Evolutionary conservation across 2,888 invertebrate genomes (phyloP).

Genomic region (Epiblema foenella): DNA sequence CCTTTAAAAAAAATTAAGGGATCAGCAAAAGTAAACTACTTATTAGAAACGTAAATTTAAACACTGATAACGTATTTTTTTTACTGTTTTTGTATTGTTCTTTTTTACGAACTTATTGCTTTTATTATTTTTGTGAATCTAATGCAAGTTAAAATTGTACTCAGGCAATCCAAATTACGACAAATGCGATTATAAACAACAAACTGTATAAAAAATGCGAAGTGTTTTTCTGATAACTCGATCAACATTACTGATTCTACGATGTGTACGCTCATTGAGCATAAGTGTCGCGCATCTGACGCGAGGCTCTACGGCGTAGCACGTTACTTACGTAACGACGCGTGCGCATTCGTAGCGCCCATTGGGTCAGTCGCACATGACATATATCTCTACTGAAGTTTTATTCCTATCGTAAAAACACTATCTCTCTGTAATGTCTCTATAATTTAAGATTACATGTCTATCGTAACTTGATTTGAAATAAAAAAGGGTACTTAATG

Average conservation of each 20-base stretch:
- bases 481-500: neutral
- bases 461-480: neutral
- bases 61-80: neutral
- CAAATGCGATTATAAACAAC: too few relatives aligned
- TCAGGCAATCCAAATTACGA: too few relatives aligned
- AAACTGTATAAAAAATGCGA: too few relatives aligned
- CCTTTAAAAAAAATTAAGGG: neutral
- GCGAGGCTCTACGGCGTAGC: slow-evolving; percentile 39
- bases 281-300: slow-evolving; percentile 1
- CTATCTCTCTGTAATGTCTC: too few relatives aligned
- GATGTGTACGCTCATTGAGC: neutral
- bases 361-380: slow-evolving; percentile 11
- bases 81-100: too few relatives aligned
- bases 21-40: neutral
- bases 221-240: neutral
- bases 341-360: slow-evolving; percentile 21
- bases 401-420: neutral
- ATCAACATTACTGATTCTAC: neutral
- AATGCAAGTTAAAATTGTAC: too few relatives aligned
- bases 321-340: slow-evolving; percentile 17
- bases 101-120: too few relatives aligned
- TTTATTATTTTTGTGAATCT: too few relatives aligned
- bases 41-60: neutral
- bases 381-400: slow-evolving; percentile 1
- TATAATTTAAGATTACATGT: neutral